A percentile compares a stretch with the other conserved stretches of the same genome.
These are phyloP conservation scores for Myopa testacea DNA, from an alignment of 2,888 invertebrate genomes.

Conservation along the genomic window DNA sequence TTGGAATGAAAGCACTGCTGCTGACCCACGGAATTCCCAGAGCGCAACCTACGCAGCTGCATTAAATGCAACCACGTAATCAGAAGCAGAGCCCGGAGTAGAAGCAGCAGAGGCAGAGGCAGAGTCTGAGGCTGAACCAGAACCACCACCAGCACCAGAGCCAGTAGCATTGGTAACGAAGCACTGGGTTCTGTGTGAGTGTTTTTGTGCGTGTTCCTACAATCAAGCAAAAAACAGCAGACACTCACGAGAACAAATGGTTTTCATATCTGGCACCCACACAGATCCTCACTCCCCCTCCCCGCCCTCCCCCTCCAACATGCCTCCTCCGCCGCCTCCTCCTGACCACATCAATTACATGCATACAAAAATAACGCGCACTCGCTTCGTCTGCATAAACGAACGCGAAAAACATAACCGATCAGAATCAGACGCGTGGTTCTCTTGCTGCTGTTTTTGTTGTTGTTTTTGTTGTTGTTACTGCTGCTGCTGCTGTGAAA, in stretches of 20 bases:
- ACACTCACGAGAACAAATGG: too few relatives aligned
- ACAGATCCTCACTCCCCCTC: not conserved
- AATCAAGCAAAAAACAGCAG: too few relatives aligned
- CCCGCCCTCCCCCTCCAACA: conserved; percentile 4
- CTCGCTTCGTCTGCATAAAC: not conserved
- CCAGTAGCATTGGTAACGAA: not conserved
- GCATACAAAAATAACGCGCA: conserved; percentile 42
- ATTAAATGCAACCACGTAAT: conserved; percentile 22
- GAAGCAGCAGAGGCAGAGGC: too few relatives aligned
- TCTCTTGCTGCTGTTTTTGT: not conserved
- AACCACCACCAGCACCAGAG: not conserved
- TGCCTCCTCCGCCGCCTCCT: not conserved
- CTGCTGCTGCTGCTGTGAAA: conserved; percentile 47
- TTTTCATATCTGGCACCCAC: conserved; percentile 4
- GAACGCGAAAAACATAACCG: conserved; percentile 15
- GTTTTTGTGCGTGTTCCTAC: too few relatives aligned
- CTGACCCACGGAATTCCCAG: conserved; percentile 29
- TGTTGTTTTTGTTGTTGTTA: too few relatives aligned
- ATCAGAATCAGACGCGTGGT: not conserved
- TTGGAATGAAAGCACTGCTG: not conserved
- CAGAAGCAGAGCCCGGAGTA: not conserved
- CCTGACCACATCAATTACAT: not conserved
- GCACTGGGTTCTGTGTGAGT: too few relatives aligned
- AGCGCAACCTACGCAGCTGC: conserved; percentile 35
- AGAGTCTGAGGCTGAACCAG: not conserved